Evolutionary conservation across 92 coral and sea anemone genomes (phyloP), one percentile per base, ranked within the genome.

Genomic region (Porites evermanni): DNA sequence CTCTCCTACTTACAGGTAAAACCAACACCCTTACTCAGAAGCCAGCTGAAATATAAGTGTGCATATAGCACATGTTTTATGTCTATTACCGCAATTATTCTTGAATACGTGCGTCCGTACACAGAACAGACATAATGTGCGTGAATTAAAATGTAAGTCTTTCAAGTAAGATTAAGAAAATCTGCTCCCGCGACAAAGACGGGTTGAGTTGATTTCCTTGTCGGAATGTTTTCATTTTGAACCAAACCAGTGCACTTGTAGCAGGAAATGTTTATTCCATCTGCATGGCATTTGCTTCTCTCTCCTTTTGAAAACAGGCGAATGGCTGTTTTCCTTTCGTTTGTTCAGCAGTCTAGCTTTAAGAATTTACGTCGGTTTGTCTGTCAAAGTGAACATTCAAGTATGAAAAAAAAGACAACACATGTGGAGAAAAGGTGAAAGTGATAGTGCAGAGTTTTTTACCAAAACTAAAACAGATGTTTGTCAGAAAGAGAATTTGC

Each of bases 391-490:
- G 80, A 38, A 38, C 47, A 38, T 10, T 68, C 77, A 72, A 86
- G 69, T 58, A 11, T 56, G 66, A 26, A 53, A 75, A 69, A 71
- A 68, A 77, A 58, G 61, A 80, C 16, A 77, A 26, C 93, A 90
- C 83, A 76, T 90, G 93, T 80, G 80, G 54, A 10, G 56, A 52
- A 65, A 81, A 18, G 87, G 16, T 86, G 93, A 90, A 86, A 90
- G 80, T 80, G 93, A 90, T 90, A 86, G 75, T 54, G 78, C 93
- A 90, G 93, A 81, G 50, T 29, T 72, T 65, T 68, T 4, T 23
- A 63, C 20, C 79, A 73, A 83, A 83, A 72, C 66, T 61, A 51
- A 83, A 74, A 50, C 87, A 83, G 80, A 83, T 83, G 87, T 83
- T 73, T 60, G 64, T 73, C 32, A 21, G 8, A 24, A 19, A 69